Evolutionary conservation across 2,797 vertebrate species (phyloP), one percentile per base, ranked within the genome.

Genomic region (Platalea minor): DNA sequence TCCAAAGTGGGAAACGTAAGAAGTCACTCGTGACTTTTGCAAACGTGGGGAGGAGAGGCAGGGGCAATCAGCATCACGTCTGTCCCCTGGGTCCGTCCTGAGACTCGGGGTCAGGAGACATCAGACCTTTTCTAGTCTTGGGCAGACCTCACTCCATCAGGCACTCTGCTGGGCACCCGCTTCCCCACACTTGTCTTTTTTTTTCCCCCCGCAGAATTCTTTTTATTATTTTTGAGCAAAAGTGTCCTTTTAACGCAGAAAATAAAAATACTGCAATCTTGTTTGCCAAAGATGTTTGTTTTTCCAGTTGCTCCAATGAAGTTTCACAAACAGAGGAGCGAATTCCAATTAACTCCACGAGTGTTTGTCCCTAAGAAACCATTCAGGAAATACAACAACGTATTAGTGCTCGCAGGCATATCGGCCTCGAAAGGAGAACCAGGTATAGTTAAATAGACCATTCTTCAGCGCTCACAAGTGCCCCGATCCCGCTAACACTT

Each of bases 331-430:
- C 65, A 91, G 90, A 88, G 70, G 33, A 92, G 35, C 39, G 67
- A 94, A 95, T 96, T 96, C 92, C 90, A 96, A 94, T 97, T 96
- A 97, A 88, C 70, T 91, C 70, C 81, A 93, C 17, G 28, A 96
- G 95, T 95, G 94, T 94, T 90, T 90, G 92, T 88, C 90, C 94
- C 91, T 51, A 64, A 95, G 93, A 97, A 96, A 76, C 79, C 93
- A 95, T 93, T 90, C 59, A 87, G 74, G 77, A 82, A 90, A 79
- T 72, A 93, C 60, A 77, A 95, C 37, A 70, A 91, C n/a, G 5
- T 91, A 48, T 43, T 56, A 89, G 92, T 59, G 89, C 95, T 88
- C 4, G 4, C 73, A 91, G 90, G 84, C 74, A 1, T 85, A 88
- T 82, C 80, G 79, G 77, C 63, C 86, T 93, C 23, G 1, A 24